These are phyloP conservation scores for Thera britannica DNA, from an alignment of 2,888 invertebrate species.

Conservation along the genomic window DNA sequence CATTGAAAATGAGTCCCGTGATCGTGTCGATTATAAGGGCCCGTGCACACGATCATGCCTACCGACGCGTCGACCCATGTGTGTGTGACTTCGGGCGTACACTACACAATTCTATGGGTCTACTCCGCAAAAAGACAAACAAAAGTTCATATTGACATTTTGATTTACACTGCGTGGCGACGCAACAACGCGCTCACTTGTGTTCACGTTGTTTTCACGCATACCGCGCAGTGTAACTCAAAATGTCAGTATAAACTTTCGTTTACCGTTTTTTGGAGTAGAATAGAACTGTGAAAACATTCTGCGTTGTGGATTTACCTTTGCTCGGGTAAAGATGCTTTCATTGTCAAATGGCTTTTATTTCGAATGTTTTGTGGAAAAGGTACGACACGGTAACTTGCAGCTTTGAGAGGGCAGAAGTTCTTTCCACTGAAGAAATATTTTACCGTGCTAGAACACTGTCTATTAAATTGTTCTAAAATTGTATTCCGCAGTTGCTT, in stretches of 20 bases:
- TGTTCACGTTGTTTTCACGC: neutral
- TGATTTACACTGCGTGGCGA: neutral
- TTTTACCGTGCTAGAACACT: too few relatives aligned
- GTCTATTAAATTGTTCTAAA: too few relatives aligned
- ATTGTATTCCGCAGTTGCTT: too few relatives aligned
- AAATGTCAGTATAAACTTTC: neutral
- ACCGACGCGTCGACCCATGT: slow-evolving; percentile 25
- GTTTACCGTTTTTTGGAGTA: neutral
- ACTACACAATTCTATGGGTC: neutral
- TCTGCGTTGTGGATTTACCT: slow-evolving; percentile 14
- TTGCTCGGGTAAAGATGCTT: slow-evolving; percentile 9
- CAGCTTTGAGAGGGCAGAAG: neutral
- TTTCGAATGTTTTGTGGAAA: slow-evolving; percentile 3
- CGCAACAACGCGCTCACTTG: too few relatives aligned
- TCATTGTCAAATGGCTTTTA: slow-evolving; percentile 1
- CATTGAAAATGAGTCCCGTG: slow-evolving; percentile 18
- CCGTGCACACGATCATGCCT: slow-evolving; percentile 31
- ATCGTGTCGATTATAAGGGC: slow-evolving; percentile 36
- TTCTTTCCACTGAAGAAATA: neutral
- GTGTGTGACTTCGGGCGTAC: slow-evolving; percentile 26
- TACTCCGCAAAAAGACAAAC: neutral
- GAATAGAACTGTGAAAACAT: slow-evolving; percentile 26
- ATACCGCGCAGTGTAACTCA: neutral
- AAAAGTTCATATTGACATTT: neutral
- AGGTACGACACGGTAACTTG: neutral